Conservation (phyloP, 2,113 vertebrate genomes). For the Marcusenius ussheri region DNA sequence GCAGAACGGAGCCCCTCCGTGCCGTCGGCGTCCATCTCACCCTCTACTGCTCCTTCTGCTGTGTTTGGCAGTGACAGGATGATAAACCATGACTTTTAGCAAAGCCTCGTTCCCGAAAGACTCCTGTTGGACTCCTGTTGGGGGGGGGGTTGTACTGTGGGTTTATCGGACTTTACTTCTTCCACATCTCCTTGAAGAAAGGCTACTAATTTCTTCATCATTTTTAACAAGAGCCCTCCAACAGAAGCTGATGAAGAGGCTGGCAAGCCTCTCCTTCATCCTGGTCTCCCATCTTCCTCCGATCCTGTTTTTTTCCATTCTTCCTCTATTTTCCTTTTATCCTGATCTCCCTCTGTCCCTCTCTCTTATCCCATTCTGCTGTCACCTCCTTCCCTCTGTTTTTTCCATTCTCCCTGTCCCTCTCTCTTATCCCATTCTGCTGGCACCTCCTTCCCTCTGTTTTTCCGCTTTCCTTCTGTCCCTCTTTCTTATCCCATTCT, state of each 20-base stretch:
- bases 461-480: background rate
- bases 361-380: constrained; percentile 13
- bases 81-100: constrained; percentile 34
- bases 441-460: constrained; percentile 17
- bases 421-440: constrained; percentile 10
- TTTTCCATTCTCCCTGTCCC: background rate
- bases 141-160: constrained; percentile 14
- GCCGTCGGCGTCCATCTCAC: constrained; percentile 41
- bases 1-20: constrained; percentile 42
- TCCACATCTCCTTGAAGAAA: constrained; percentile 27
- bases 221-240: constrained; percentile 29
- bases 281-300: constrained; percentile 32
- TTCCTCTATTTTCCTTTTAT: background rate
- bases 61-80: constrained; percentile 23
- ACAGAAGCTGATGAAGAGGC: constrained; percentile 33
- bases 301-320: constrained; percentile 28
- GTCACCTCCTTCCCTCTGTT: background rate
- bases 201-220: constrained; percentile 30
- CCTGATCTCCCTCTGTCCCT: background rate
- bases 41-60: constrained; percentile 22
- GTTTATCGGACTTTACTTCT: constrained; percentile 14
- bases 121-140: background rate
- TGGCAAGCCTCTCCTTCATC: constrained; percentile 19
- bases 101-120: constrained; percentile 19
- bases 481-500: constrained; percentile 7